These are phyloP conservation scores for Palaemon carinicauda DNA, from an alignment of 1,140 invertebrate genomes.

Conservation along the genomic window DNA sequence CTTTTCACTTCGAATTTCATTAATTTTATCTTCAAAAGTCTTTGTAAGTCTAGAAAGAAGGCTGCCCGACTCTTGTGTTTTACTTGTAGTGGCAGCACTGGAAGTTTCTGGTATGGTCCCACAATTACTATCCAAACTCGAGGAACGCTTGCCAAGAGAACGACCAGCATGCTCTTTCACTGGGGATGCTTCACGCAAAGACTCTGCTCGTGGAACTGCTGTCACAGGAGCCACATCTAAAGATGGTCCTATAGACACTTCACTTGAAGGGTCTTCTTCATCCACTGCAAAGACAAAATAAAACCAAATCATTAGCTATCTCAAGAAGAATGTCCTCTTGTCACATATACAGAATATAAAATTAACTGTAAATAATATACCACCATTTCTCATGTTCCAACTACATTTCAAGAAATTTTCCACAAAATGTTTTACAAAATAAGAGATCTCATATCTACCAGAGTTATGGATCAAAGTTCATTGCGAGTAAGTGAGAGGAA, in stretches of 20 bases:
- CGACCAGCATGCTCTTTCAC: slow-evolving; percentile 29
- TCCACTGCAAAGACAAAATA: neutral
- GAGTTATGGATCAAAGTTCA: too few relatives aligned
- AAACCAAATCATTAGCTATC: neutral
- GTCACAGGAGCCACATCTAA: neutral
- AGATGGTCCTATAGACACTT: neutral
- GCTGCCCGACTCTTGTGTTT: neutral
- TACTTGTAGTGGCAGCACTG: neutral
- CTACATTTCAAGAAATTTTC: too few relatives aligned
- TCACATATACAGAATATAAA: too few relatives aligned
- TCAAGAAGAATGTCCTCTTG: neutral
- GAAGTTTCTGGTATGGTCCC: neutral
- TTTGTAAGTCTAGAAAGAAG: slow-evolving; percentile 49
- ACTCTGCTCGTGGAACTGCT: slow-evolving; percentile 5
- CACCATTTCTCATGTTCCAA: too few relatives aligned
- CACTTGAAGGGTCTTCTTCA: slow-evolving; percentile 7
- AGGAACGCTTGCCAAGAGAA: slow-evolving; percentile 42
- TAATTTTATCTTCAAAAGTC: slow-evolving; percentile 57
- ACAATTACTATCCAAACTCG: slow-evolving; percentile 32
- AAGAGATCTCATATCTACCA: too few relatives aligned
- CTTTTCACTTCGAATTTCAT: slow-evolving; percentile 55
- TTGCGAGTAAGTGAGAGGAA: neutral
- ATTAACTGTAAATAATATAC: too few relatives aligned
- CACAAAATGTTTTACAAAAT: too few relatives aligned
- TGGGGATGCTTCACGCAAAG: slow-evolving; percentile 27